Evolutionary conservation across 1,140 invertebrate species (phyloP), one percentile per base, ranked within the genome.

Genomic region (Reticulitermes speratus): DNA sequence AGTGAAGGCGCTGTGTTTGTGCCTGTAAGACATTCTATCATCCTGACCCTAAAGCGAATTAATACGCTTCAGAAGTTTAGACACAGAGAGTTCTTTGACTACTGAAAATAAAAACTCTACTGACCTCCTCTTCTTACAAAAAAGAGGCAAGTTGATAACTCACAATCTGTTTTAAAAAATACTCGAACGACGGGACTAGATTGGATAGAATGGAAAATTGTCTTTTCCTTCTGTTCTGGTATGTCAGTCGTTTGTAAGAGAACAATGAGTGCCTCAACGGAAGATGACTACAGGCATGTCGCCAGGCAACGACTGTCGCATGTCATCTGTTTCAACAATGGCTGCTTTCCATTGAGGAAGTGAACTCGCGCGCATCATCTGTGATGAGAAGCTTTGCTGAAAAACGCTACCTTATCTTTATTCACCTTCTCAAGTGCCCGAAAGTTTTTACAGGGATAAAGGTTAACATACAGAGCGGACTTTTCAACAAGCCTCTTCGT

Each of bases 301-400:
- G 16, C 65, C 25, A 9, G 25, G 65, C 65, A 75, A 9, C 65
- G 25, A 75, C 65, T 75, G 65, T 75, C 65, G 65, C 65, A 75
- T 75, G 65, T 75, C 65, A 75, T 75, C 65, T 75, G 65, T 75
- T 75, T 30, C 65, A 11, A 75, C 65, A 75, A 75, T 75, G 65
- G 65, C 65, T 75, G 65, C 65, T 75, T 75, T 75, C 65, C 65
- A 75, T 75, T 75, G n/a, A 75, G 65, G 7, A 75, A n/a, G 65
- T n/a, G 65, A 8, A 75, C 65, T 75, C 65, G n/a, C 65, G 65
- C 65, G 65, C 65, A 14, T 75, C 25, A 75, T 75, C 65, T 30
- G n/a, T 75, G 65, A 30, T 75, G 25, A 75, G 65, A 25, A 11
- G 9, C n/a, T 30, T 75, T 30, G n/a, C n/a, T 30, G n/a, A 75